Base-by-base conservation (phyloP, 2,888 invertebrate species). In the Noctua comes region DNA sequence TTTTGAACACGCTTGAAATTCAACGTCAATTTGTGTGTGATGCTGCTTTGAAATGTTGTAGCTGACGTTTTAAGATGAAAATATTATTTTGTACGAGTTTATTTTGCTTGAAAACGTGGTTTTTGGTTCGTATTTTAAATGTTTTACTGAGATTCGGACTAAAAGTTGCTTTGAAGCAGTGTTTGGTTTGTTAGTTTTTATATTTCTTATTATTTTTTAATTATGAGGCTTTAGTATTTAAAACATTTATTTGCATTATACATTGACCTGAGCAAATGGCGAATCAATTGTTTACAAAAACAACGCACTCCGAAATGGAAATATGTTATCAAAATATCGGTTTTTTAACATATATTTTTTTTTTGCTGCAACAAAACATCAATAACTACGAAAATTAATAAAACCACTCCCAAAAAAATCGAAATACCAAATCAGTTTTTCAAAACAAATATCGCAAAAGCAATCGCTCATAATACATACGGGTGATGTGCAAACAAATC, bases 1-100 rank as follows among this genome's bases (percentile, higher is more conserved):
- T 87, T 87, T 76, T 86, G 73, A 89, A 88, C 76, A 73, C 74
- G 86, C 76, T 88, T 88, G 79, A 87, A 89, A 88, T 86, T 83
- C 89, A 81, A 65, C 88, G 80, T 81, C 86, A 88, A 88, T 89
- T 88, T 89, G 81, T 81, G 27, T 79, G 70, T 80, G 83, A 85
- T 77, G 79, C 62, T 66, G 86, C 78, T 88, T 83, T 83, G 76
- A 80, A 89, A 88, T 83, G 75, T 85, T 87, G 85, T 62, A 54
- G 48, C 72, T 79, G 79, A 80, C 77, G 27, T 80, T 86, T 89
- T 80, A 76, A 69, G 76, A 77, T 66, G 81, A 72, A 78, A 87
- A 85, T 82, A 74, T 70, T 79, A 82, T 88, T 83, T 88, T 27
- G 64, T 68, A 13, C 27, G 10, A 64, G 68, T 84, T 79, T 76